Evolutionary conservation across 2,797 vertebrate species (phyloP).

Genomic region (Pseudochromis fuscus): DNA sequence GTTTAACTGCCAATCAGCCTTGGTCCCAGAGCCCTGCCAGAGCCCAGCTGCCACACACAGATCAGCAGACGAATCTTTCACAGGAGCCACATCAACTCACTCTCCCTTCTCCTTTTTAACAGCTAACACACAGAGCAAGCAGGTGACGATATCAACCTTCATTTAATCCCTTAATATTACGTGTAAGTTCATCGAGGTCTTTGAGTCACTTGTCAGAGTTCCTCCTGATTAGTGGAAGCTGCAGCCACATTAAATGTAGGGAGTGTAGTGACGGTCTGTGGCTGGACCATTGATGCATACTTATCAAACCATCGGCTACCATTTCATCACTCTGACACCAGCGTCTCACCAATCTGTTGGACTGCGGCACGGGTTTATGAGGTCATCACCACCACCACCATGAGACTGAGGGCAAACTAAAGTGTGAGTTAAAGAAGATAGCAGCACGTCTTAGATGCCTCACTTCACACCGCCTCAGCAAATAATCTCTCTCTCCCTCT

Average conservation of each 20-base stretch:
- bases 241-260: constrained; percentile 43
- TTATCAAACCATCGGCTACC: constrained; percentile 66
- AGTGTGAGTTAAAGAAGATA: constrained; percentile 35
- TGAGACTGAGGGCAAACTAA: constrained; percentile 36
- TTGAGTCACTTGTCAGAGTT: constrained; percentile 39
- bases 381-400: constrained; percentile 62
- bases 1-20: constrained; percentile 80
- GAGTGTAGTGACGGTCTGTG: constrained; percentile 61
- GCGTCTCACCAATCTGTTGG: constrained; percentile 26
- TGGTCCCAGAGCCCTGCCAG: constrained; percentile 65
- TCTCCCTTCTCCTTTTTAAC: constrained; percentile 37
- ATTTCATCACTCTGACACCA: constrained; percentile 60
- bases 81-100: constrained; percentile 61
- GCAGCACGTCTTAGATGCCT: constrained; percentile 22
- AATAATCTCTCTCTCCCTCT: constrained; percentile 24
- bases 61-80: constrained; percentile 65
- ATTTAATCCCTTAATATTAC: constrained; percentile 20
- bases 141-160: constrained; percentile 23
- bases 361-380: constrained; percentile 66
- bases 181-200: constrained; percentile 4
- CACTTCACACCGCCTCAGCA: constrained; percentile 46
- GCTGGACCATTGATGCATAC: constrained; percentile 55
- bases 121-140: constrained; percentile 35
- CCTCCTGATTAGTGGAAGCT: constrained; percentile 42
- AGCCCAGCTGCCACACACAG: constrained; percentile 76